These are phyloP conservation scores for Porphyrio hochstetteri DNA, from an alignment of 2,113 vertebrate genomes.

Conservation along the genomic window DNA sequence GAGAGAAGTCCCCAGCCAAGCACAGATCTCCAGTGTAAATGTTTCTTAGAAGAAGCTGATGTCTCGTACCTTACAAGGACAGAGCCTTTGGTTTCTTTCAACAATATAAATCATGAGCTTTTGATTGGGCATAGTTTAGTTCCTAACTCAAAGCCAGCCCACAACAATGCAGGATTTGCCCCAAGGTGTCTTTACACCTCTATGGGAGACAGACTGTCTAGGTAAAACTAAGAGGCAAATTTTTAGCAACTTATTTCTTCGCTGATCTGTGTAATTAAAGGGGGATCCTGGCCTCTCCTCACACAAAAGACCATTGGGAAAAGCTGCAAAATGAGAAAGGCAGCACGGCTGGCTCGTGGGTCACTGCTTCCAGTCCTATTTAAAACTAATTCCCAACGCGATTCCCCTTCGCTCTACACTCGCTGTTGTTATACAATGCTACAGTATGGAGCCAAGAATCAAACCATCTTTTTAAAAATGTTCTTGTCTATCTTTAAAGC, in stretches of 20 bases:
- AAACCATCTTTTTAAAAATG: neutral
- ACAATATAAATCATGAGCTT: neutral
- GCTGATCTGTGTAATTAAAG: neutral
- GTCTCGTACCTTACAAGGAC: neutral
- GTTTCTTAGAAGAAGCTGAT: neutral
- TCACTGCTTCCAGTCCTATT: neutral
- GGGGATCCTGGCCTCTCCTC: neutral
- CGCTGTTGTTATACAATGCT: neutral
- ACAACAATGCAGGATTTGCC: neutral
- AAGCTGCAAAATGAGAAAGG: neutral
- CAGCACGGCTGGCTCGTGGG: neutral
- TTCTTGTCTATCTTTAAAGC: neutral
- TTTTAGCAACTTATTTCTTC: neutral
- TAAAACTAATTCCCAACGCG: neutral
- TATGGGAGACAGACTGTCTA: neutral
- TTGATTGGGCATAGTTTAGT: neutral
- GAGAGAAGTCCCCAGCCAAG: neutral
- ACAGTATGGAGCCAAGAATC: rapidly evolving
- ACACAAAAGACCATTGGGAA: neutral
- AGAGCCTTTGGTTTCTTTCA: neutral
- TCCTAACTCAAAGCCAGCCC: neutral
- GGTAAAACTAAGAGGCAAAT: neutral
- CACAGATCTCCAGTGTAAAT: neutral
- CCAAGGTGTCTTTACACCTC: neutral
- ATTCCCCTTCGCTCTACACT: neutral